Conservation (phyloP, 2,797 vertebrate species). For the Platyrinchus mystaceus region DNA sequence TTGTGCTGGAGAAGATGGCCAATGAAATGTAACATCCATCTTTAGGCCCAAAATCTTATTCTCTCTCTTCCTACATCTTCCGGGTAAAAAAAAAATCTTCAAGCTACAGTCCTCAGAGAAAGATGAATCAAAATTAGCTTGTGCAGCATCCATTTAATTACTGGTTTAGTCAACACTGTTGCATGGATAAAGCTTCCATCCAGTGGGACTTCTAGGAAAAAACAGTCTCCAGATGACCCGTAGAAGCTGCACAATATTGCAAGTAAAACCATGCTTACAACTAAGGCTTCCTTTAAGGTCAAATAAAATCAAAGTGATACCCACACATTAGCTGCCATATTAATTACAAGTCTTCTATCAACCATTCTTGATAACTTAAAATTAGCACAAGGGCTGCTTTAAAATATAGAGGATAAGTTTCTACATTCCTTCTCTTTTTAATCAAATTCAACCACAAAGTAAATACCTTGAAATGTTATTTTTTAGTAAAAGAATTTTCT, state of each 20-base stretch:
- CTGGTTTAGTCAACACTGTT: neutral
- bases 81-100: neutral
- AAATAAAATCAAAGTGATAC: neutral
- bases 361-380: neutral
- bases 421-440: neutral
- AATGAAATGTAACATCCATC: neutral
- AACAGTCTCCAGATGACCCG: neutral
- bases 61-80: neutral
- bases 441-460: neutral
- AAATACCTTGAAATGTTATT: neutral
- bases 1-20: neutral
- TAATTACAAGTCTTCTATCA: neutral
- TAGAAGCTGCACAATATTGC: neutral
- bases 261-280: neutral
- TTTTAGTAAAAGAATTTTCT: neutral
- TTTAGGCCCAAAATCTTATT: neutral
- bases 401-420: neutral
- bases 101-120: constrained; percentile 6
- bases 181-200: neutral
- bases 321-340: neutral
- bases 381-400: neutral
- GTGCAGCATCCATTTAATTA: neutral
- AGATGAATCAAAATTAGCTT: neutral
- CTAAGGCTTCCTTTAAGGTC: neutral
- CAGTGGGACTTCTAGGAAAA: neutral